Base-by-base conservation (phyloP, 2,113 vertebrate genomes). In the Haemorhous mexicanus region DNA sequence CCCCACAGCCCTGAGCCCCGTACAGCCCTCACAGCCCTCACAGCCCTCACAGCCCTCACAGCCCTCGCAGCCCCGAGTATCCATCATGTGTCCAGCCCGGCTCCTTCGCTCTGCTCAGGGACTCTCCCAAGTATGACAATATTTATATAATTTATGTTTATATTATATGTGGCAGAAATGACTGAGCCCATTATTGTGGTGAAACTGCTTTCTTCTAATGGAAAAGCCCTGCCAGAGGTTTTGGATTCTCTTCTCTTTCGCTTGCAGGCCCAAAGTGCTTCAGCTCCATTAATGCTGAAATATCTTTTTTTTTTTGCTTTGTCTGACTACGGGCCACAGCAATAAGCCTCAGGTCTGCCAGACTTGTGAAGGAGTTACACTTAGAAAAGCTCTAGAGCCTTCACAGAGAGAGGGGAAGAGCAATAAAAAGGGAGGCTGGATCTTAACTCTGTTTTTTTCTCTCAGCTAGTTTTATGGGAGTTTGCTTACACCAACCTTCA, bases 51-150 rank as follows among this genome's bases (percentile, higher is more conserved):
- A 20, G 27, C 39, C 23, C 50, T 28, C 50, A 52, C 55, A n/a
- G 47, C n/a, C 47, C 41, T 37, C 37, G 10, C 37, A 37, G 37
- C 3, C 2, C 15, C 2, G 1, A 13, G 44, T 2, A 0, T 3
- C 47, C 20, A 0, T 7, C 1, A 0, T 10, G 5, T 0, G 2
- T 13, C 28, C 18, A 2, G 13, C 37, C 32, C 11, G 0, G 24
- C 24, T 52, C 28, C 64, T 23, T 46, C 3, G 0, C 30, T 17
- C 27, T 10, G 14, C 9, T 24, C 33, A 0, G 49, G 16, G 24
- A 44, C 21, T 77, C 8, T 83, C 20, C 16, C 49, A 77, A 52
- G 30, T 46, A n/a, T 0, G 1, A 18, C 35, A 76, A 49, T 63
- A 50, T 83, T 77, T 59, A 13, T 37, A 46, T 46, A 2, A 79